Conservation (phyloP, 2,113 vertebrate genomes). For the Gobio gobio region DNA sequence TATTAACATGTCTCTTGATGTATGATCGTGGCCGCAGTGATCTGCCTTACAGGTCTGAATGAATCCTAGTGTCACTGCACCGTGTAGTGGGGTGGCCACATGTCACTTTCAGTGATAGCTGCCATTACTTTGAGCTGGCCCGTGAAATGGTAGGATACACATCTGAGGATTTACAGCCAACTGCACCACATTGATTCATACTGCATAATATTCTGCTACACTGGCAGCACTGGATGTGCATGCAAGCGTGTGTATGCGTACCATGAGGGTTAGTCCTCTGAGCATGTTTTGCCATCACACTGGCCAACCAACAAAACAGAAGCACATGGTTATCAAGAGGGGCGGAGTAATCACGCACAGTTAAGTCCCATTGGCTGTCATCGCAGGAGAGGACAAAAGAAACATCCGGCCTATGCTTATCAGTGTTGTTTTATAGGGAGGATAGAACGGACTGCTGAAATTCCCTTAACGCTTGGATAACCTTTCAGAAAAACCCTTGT, state of each 20-base stretch:
- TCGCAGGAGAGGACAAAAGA: background rate
- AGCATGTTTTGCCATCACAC: background rate
- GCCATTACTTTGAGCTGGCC: slow-evolving; percentile 27
- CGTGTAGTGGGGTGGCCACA: background rate
- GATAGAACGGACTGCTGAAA: background rate
- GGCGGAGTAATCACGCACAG: background rate
- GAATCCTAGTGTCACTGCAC: slow-evolving; percentile 4
- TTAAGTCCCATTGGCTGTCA: background rate
- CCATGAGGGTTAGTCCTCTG: background rate
- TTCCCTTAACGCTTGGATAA: background rate
- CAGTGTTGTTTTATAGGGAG: background rate
- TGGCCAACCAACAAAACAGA: background rate
- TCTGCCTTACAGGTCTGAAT: background rate
- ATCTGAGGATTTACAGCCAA: slow-evolving; percentile 13
- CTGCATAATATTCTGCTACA: slow-evolving; percentile 11
- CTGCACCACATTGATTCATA: background rate
- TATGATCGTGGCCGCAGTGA: background rate
- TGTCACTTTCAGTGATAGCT: slow-evolving; percentile 36
- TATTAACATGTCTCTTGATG: background rate
- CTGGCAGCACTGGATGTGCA: background rate
- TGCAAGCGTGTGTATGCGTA: background rate
- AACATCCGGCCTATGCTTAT: background rate
- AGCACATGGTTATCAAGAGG: slow-evolving; percentile 5
- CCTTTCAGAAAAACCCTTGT: background rate
- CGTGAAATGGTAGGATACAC: slow-evolving; percentile 2